Percentiles rank a stretch among this genome's conserved stretches.
Conservation (phyloP, 30 jellyfish, hydroid and myxozoan species). For the Pelagia noctiluca region DNA sequence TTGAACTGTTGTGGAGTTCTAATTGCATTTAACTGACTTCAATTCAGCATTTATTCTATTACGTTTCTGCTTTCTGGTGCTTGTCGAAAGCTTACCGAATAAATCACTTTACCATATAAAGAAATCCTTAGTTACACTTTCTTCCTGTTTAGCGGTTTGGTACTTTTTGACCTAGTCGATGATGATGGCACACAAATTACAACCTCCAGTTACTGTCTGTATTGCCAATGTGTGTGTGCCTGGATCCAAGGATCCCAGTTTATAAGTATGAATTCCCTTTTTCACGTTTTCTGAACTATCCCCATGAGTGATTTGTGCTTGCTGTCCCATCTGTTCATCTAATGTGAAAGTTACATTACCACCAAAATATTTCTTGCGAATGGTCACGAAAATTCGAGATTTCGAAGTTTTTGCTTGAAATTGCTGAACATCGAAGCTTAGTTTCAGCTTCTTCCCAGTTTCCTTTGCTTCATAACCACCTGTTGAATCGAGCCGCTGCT, state of each 20-base stretch:
- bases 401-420: not conserved
- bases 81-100: too few species aligned
- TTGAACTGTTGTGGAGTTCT: too few species aligned
- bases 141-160: too few species aligned
- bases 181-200: slow-evolving; percentile 80
- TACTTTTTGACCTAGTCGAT: too few species aligned
- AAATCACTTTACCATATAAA: too few species aligned
- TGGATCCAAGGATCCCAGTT: slow-evolving; percentile 54
- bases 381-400: slow-evolving; percentile 62
- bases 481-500: slow-evolving; percentile 69
- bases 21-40: too few species aligned
- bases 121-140: too few species aligned
- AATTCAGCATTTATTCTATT: too few species aligned
- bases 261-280: slow-evolving; percentile 58
- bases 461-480: slow-evolving; percentile 77
- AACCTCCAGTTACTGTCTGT: slow-evolving; percentile 80
- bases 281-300: slow-evolving; percentile 69
- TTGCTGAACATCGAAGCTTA: slow-evolving; percentile 36
- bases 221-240: slow-evolving; percentile 77
- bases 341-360: slow-evolving; percentile 55
- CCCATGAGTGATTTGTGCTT: slow-evolving; percentile 13
- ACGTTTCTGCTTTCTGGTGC: too few species aligned
- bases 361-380: slow-evolving; percentile 74
- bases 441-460: slow-evolving; percentile 18
- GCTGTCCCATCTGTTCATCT: too few species aligned